Evolutionary conservation across 1,140 invertebrate species (phyloP), one percentile per base, ranked within the genome.

Genomic region (Goniozus legneri): DNA sequence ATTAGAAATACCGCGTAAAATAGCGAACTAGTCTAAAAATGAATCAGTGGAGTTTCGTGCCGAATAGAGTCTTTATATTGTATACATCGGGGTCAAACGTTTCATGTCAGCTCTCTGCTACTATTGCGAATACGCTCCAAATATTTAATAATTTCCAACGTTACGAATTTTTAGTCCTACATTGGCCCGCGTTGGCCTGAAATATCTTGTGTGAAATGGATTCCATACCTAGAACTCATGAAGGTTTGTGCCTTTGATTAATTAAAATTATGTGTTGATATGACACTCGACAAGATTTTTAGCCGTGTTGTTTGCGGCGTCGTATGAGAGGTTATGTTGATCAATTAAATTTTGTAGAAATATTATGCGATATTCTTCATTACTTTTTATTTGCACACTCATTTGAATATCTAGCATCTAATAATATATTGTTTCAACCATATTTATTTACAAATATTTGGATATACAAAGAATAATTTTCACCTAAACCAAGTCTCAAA

Each of bases 201-300:
- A 7, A 7, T 12, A 27, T 27, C 24, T 6, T 27, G 6, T 45
- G 22, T 57, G 76, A 55, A 60, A 88, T 88, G 86, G 85, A 86
- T 64, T 82, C 83, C 71, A 87, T 88, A 67, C 84, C 87, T 31
- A 79, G 84, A 57, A 89, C 87, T 37, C 86, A 88, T 56, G 85
- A 89, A 84, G 87, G 86, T 62, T 62, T 58, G 24, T 50, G 47
- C 20, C 50, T 48, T 50, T 47, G 27, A 12, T 21, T 52, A 34
- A 52, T 43, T 37, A 20, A 20, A 20, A 20, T 3, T 24, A 13
- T 19, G 19, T 13, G n/a, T 15, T 33, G 19, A 32, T 15, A 31
- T 50, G n/a, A 37, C 39, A 15, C 35, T 15, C 10, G n/a, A 37
- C 1, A 20, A 42, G 15, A 16, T 43, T 27, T 12, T 21, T 31